These are phyloP conservation scores for Sinocyclocheilus maitianheensis DNA, from an alignment of 2,113 vertebrate genomes.

Conservation along the genomic window DNA sequence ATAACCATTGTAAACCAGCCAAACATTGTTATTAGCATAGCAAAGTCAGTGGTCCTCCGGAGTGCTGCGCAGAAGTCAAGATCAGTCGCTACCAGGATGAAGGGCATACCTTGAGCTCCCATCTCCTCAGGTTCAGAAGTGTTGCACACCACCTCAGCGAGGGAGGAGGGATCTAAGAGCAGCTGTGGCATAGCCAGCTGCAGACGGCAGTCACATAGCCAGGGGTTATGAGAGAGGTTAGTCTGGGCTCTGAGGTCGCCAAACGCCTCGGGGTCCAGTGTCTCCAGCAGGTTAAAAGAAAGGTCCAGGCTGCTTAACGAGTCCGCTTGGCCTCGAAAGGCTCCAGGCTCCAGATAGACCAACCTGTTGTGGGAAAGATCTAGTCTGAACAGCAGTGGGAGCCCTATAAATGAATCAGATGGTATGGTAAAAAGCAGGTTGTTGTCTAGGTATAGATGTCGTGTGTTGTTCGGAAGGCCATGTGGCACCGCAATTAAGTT, in stretches of 20 bases:
- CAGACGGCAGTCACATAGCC: conserved; percentile 86
- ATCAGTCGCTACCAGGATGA: conserved; percentile 74
- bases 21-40: conserved; percentile 63
- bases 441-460: conserved; percentile 83
- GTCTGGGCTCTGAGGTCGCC: conserved; percentile 75
- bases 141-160: conserved; percentile 62
- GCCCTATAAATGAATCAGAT: conserved; percentile 75
- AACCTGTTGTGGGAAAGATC: conserved; percentile 66
- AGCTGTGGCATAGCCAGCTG: conserved; percentile 79
- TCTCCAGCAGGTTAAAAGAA: conserved; percentile 59
- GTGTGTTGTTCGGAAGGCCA: conserved; percentile 77
- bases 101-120: conserved; percentile 73
- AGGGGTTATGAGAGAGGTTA: conserved; percentile 85
- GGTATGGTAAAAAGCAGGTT: conserved; percentile 81
- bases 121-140: conserved; percentile 75
- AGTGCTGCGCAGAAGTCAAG: conserved; percentile 75
- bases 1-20: conserved; percentile 62
- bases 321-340: conserved; percentile 55
- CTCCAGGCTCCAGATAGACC: conserved; percentile 54
- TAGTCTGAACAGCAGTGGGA: conserved; percentile 65
- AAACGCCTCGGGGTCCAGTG: conserved; percentile 77
- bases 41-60: conserved; percentile 58
- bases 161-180: conserved; percentile 73
- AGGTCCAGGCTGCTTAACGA: conserved; percentile 63
- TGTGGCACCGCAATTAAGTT: conserved; percentile 51